phyloP scores from a whole-genome alignment of 1,140 invertebrate species.

The Mesaphorura yosii region DNA sequence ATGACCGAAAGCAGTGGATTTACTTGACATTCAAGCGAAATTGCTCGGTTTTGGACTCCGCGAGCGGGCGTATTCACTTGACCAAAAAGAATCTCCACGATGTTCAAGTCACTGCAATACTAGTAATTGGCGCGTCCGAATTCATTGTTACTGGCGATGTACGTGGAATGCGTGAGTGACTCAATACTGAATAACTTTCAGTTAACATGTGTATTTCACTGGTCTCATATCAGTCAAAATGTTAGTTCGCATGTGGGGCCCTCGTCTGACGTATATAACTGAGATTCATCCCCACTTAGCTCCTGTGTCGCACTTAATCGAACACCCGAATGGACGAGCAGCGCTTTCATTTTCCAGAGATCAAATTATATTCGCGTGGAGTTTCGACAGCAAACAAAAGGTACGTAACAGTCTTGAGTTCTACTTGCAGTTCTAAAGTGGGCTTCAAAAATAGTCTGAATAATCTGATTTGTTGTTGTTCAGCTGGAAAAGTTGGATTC shows the following conservation, averaged over 20 bases:
- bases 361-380: slow-evolving; percentile 20
- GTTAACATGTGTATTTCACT: background rate
- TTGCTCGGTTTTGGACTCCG: slow-evolving; percentile 25
- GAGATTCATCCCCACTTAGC: slow-evolving; percentile 15
- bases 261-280: slow-evolving; percentile 9
- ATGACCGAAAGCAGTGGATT: slow-evolving; percentile 28
- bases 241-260: slow-evolving; percentile 20
- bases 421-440: background rate
- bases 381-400: slow-evolving; percentile 14
- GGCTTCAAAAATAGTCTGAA: no score
- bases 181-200: background rate
- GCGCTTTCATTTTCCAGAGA: slow-evolving; percentile 21
- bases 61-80: slow-evolving; percentile 24
- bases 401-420: slow-evolving; percentile 1
- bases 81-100: slow-evolving; percentile 26
- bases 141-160: slow-evolving; percentile 28
- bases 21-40: slow-evolving; percentile 24
- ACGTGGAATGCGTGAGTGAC: slow-evolving; percentile 16
- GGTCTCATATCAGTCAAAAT: no score
- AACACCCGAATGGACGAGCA: slow-evolving; percentile 26
- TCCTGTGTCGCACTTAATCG: slow-evolving; percentile 16
- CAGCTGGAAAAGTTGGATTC: slow-evolving; percentile 18
- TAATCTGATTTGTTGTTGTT: background rate
- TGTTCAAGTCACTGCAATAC: slow-evolving; percentile 20
- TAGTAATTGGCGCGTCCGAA: slow-evolving; percentile 18